These are phyloP conservation scores for Lepidothrix coronata DNA, from an alignment of 2,113 vertebrate genomes.

Conservation along the genomic window DNA sequence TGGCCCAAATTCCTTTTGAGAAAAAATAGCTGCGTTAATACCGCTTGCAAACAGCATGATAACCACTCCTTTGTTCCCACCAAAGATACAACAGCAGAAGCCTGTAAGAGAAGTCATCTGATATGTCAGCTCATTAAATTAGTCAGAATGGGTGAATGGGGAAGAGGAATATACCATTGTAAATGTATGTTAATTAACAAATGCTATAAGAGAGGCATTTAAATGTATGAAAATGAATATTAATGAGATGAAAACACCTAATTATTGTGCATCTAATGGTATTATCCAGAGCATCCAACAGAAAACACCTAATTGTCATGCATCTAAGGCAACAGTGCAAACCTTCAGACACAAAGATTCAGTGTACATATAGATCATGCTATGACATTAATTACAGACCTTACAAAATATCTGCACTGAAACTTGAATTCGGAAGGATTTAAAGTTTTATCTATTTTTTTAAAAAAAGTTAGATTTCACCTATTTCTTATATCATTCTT, in stretches of 20 bases:
- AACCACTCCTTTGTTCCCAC: constrained; percentile 47
- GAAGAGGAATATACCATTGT: constrained; percentile 58
- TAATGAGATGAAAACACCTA: constrained; percentile 63
- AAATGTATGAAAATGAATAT: constrained; percentile 67
- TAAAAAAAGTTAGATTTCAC: background rate
- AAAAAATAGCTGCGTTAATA: background rate
- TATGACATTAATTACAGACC: background rate
- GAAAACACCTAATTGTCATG: constrained; percentile 56
- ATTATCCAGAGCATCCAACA: constrained; percentile 54
- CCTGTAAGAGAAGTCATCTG: constrained; percentile 51
- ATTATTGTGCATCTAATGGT: constrained; percentile 62
- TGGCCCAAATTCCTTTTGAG: background rate
- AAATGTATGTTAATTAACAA: constrained; percentile 63
- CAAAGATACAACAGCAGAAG: constrained; percentile 45
- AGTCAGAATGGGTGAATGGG: constrained; percentile 42
- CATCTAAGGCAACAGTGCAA: constrained; percentile 26
- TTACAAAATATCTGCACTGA: background rate
- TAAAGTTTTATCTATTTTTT: background rate
- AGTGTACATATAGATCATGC: background rate
- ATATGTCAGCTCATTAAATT: constrained; percentile 64
- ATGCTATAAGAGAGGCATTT: constrained; percentile 57
- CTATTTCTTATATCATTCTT: background rate
- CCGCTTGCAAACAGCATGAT: background rate
- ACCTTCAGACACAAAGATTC: constrained; percentile 48
- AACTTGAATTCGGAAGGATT: background rate